Evolutionary conservation across 1,140 invertebrate species (phyloP).

Genomic region (Phthorimaea operculella): DNA sequence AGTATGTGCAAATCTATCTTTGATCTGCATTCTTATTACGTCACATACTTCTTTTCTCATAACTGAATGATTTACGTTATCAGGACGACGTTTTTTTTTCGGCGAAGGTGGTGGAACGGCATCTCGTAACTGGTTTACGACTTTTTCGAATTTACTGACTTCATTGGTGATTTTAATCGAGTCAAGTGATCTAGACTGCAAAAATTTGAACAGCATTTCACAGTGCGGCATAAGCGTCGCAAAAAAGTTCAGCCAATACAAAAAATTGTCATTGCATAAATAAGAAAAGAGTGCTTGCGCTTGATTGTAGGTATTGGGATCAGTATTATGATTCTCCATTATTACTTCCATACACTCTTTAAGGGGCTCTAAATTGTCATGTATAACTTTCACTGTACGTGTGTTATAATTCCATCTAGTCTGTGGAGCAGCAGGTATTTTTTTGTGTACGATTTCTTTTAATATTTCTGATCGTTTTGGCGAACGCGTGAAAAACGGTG

Average conservation of each 20-base stretch:
- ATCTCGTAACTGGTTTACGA: conserved; percentile 8
- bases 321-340: conserved; percentile 10
- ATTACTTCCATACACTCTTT: conserved; percentile 14
- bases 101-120: conserved; percentile 7
- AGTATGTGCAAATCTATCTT: conserved; percentile 9
- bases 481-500: no score
- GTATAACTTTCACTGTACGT: conserved; percentile 11
- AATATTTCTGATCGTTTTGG: no score
- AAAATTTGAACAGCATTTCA: conserved; percentile 15
- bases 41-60: conserved; percentile 12
- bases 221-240: conserved; percentile 13
- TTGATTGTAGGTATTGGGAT: conserved; percentile 12
- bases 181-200: conserved; percentile 11
- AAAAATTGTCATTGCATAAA: conserved; percentile 12
- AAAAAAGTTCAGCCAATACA: conserved; percentile 15
- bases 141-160: conserved; percentile 9
- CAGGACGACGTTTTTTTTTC: conserved; percentile 10
- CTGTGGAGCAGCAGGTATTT: no score
- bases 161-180: conserved; percentile 10
- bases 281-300: conserved; percentile 12
- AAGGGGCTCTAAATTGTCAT: conserved; percentile 12
- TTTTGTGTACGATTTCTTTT: no score
- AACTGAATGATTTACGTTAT: conserved; percentile 7
- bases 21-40: conserved; percentile 9
- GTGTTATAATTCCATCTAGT: conserved; percentile 17